phyloP scores from a whole-genome alignment of 2,797 vertebrate species.

The Staurois parvus region DNA sequence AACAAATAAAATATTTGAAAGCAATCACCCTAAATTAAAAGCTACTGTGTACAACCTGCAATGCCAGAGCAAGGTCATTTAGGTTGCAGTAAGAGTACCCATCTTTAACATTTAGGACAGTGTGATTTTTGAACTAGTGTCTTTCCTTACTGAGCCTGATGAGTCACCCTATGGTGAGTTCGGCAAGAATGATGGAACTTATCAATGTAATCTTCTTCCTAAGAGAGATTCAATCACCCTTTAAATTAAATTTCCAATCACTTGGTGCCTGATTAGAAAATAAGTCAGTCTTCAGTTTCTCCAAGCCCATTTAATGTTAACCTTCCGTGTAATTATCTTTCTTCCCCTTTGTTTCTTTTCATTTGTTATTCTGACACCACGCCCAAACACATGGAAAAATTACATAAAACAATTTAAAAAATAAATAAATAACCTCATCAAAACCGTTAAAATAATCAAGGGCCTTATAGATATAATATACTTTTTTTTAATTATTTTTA shows the following conservation, averaged over 20 bases:
- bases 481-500: not conserved
- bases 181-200: constrained; percentile 46
- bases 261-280: constrained; percentile 49
- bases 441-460: too few species aligned
- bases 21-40: not conserved
- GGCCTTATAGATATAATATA: too few species aligned
- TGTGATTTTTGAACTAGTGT: not conserved
- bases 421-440: not conserved
- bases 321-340: constrained; percentile 56
- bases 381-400: not conserved
- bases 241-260: constrained; percentile 59
- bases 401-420: not conserved
- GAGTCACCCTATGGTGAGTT: constrained; percentile 35
- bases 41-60: not conserved
- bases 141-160: constrained; percentile 12
- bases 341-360: constrained; percentile 40
- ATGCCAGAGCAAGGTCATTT: not conserved
- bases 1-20: not conserved
- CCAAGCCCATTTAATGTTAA: constrained; percentile 50
- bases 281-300: constrained; percentile 43
- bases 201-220: constrained; percentile 57
- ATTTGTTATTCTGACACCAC: constrained; percentile 40
- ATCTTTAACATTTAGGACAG: not conserved
- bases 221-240: constrained; percentile 57
- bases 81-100: not conserved